These are phyloP conservation scores for Eutolmus rufibarbis DNA, from an alignment of 2,888 invertebrate genomes.

Conservation along the genomic window DNA sequence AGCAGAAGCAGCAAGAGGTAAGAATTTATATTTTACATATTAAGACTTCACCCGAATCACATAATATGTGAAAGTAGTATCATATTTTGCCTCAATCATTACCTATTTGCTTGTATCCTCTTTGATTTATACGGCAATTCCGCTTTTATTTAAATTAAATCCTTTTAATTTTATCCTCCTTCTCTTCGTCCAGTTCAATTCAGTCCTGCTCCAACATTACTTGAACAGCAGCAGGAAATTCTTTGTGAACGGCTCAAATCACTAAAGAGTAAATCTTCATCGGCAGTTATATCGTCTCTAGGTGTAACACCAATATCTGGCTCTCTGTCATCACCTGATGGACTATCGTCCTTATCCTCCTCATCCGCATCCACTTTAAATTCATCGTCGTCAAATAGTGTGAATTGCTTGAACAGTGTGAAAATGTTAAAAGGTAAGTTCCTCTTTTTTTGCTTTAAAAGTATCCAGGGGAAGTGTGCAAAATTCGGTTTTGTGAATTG, in stretches of 20 bases:
- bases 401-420: conserved; percentile 32
- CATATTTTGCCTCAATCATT: neutral
- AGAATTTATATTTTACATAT: neutral
- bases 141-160: conserved; percentile 1
- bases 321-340: conserved; percentile 28
- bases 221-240: conserved; percentile 87
- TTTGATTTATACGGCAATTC: neutral
- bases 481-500: neutral
- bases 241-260: conserved; percentile 77
- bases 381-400: conserved; percentile 33
- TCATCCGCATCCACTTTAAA: conserved; percentile 41
- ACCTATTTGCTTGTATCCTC: neutral
- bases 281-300: conserved; percentile 48
- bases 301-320: conserved; percentile 30
- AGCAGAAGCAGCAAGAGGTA: conserved; percentile 10
- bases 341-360: conserved; percentile 21
- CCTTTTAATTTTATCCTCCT: neutral
- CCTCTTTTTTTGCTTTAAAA: neutral
- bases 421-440: conserved; percentile 42
- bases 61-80: neutral
- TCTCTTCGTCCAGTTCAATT: conserved; percentile 69
- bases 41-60: neutral
- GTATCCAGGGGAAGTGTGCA: neutral
- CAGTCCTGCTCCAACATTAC: conserved; percentile 83
- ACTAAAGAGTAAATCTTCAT: conserved; percentile 49